Evolutionary conservation across 2,797 vertebrate genomes (phyloP).

Genomic region (Craterocephalus amniculus): DNA sequence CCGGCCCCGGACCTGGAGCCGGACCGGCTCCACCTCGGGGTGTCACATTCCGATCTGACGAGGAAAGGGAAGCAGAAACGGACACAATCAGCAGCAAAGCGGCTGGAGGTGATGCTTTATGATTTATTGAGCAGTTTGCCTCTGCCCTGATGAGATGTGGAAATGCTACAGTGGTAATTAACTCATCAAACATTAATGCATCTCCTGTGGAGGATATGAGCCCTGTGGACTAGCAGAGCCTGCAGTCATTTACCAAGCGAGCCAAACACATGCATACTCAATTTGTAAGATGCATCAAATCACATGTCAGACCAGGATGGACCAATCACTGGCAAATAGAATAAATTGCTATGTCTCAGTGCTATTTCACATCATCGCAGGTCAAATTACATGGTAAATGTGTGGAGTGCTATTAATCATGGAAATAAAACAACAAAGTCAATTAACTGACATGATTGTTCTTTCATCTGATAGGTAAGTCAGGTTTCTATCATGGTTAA

Average conservation of each 20-base stretch:
- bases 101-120: constrained; percentile 19
- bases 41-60: constrained; percentile 75
- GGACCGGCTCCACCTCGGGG: constrained; percentile 67
- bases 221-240: constrained; percentile 34
- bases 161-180: constrained; percentile 57
- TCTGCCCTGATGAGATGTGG: constrained; percentile 47
- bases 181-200: constrained; percentile 70
- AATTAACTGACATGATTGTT: not conserved
- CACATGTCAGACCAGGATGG: not conserved
- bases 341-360: not conserved
- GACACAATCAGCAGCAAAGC: constrained; percentile 20
- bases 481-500: not conserved
- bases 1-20: constrained; percentile 66
- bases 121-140: constrained; percentile 31
- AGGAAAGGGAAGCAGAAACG: constrained; percentile 11
- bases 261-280: constrained; percentile 22
- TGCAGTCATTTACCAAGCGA: constrained; percentile 35
- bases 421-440: not conserved
- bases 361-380: constrained; percentile 13
- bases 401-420: not conserved
- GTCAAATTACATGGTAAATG: not conserved
- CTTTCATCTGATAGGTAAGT: not conserved
- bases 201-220: constrained; percentile 44
- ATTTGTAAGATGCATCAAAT: constrained; percentile 16
- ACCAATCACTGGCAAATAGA: not conserved